A percentile compares a stretch with the other conserved stretches of the same genome.
Conservation (phyloP, 2,113 vertebrate genomes). For the Burhinus oedicnemus region DNA sequence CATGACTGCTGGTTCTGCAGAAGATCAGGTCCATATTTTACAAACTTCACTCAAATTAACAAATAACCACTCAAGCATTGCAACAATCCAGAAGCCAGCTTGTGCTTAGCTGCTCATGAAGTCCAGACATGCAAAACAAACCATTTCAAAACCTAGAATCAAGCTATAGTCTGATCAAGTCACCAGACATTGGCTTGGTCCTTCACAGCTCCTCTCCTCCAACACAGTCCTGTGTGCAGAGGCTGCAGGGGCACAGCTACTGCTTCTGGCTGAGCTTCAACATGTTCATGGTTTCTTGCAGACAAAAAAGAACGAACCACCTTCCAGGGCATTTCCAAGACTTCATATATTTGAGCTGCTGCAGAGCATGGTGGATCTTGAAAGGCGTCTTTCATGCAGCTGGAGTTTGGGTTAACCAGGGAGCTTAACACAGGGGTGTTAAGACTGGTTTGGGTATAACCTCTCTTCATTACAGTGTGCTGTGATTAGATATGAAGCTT, state of each 20-base stretch:
- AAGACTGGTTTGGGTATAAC: background rate
- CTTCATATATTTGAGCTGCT: background rate
- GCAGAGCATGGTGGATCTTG: background rate
- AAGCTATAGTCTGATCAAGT: background rate
- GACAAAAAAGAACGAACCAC: background rate
- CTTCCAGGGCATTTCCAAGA: background rate
- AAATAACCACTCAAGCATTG: background rate
- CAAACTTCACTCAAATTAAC: background rate
- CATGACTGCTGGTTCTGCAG: background rate
- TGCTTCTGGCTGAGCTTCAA: background rate
- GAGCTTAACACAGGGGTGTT: background rate
- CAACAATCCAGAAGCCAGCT: background rate
- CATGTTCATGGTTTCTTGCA: background rate
- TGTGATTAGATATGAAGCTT: background rate
- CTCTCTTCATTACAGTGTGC: background rate
- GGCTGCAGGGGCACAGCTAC: background rate
- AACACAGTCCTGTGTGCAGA: rapidly evolving
- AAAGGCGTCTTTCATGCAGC: background rate
- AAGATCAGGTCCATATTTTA: background rate
- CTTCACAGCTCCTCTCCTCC: background rate
- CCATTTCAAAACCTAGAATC: background rate
- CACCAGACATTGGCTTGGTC: background rate
- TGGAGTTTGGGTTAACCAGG: background rate
- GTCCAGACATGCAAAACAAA: background rate
- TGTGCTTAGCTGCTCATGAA: background rate